Conservation (phyloP, 2,113 vertebrate species). For the Pao palembangensis region DNA sequence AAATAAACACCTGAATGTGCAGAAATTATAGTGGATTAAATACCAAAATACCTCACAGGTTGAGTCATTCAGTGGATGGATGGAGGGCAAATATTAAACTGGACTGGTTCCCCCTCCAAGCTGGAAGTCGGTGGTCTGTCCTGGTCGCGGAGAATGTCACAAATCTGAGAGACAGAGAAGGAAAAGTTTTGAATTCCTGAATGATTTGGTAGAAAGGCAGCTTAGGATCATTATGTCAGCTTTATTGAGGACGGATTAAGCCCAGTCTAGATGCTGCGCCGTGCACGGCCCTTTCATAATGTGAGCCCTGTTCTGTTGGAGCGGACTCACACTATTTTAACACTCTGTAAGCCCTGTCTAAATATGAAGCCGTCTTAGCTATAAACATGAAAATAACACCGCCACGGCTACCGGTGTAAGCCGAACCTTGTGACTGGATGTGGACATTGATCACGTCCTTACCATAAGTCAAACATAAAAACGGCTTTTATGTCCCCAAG, state of each 20-base stretch:
- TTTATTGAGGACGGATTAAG: slow-evolving; percentile 96
- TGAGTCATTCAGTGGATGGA: background rate
- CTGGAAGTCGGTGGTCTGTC: slow-evolving; percentile 38
- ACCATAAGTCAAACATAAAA: slow-evolving; percentile 54
- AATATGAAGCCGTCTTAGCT: slow-evolving; percentile 87
- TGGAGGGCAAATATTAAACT: slow-evolving; percentile 2
- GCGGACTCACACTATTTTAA: slow-evolving; percentile 94
- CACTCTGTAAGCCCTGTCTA: slow-evolving; percentile 90
- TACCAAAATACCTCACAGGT: slow-evolving; percentile 12
- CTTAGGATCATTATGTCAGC: slow-evolving; percentile 98
- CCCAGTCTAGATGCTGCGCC: slow-evolving; percentile 88
- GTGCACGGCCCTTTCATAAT: slow-evolving; percentile 86
- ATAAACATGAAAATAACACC: slow-evolving; percentile 94
- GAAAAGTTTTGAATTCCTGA: slow-evolving; percentile 95
- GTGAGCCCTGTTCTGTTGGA: slow-evolving; percentile 89
- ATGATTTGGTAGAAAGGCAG: slow-evolving; percentile 95
- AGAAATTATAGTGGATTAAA: background rate
- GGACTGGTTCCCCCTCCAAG: slow-evolving; percentile 47
- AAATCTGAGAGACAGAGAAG: slow-evolving; percentile 73
- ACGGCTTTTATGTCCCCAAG: slow-evolving; percentile 58
- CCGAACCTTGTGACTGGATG: slow-evolving; percentile 81
- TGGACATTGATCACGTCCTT: slow-evolving; percentile 71
- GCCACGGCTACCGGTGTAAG: slow-evolving; percentile 81
- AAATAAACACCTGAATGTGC: slow-evolving; percentile 5
- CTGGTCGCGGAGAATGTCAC: slow-evolving; percentile 86